Evolutionary conservation across 2,888 invertebrate genomes (phyloP).

Genomic region (Herminia tarsipennalis): DNA sequence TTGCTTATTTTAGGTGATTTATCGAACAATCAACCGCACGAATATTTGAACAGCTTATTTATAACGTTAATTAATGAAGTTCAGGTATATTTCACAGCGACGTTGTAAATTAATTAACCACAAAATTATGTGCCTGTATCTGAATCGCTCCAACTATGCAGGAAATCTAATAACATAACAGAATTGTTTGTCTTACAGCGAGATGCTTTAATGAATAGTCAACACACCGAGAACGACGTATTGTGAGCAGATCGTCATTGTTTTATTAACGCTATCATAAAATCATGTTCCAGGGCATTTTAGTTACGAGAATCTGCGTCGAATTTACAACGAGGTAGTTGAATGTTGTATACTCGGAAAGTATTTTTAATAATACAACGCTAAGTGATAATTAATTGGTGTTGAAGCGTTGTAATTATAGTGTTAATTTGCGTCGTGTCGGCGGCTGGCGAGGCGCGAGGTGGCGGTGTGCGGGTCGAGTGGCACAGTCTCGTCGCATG

Average conservation of each 20-base stretch:
- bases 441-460: conserved; percentile 23
- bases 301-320: conserved; percentile 13
- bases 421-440: conserved; percentile 49
- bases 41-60: conserved; percentile 46
- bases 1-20: conserved; percentile 58
- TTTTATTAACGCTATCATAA: conserved; percentile 46
- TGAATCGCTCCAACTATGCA: conserved; percentile 61
- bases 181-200: conserved; percentile 74
- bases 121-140: conserved; percentile 56
- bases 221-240: conserved; percentile 66
- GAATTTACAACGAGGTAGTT: background rate
- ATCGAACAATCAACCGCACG: conserved; percentile 44
- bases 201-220: conserved; percentile 82
- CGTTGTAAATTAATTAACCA: conserved; percentile 57
- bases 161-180: conserved; percentile 76
- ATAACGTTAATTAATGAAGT: conserved; percentile 51
- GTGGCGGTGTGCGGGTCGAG: conserved; percentile 18
- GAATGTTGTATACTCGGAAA: conserved; percentile 15
- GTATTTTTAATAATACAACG: conserved; percentile 44
- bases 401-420: conserved; percentile 45
- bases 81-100: conserved; percentile 41
- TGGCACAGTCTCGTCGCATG: conserved; percentile 21
- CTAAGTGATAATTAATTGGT: conserved; percentile 63
- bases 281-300: conserved; percentile 27
- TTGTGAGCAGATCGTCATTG: conserved; percentile 63